Evolutionary conservation across 2,113 vertebrate species (phyloP).

Genomic region (Heliornis fulica): DNA sequence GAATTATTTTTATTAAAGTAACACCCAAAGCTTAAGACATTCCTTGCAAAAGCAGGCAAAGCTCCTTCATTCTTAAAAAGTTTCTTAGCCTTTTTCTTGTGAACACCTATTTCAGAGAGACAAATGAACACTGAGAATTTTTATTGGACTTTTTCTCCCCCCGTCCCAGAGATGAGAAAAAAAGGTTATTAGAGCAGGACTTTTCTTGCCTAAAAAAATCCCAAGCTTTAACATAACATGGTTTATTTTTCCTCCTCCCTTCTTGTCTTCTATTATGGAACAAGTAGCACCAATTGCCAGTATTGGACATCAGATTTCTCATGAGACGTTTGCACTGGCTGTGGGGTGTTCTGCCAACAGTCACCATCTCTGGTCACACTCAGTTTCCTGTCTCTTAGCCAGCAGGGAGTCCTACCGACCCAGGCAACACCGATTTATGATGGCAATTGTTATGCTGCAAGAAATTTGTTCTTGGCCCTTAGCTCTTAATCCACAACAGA

Average conservation of each 20-base stretch:
- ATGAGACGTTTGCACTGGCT: not conserved
- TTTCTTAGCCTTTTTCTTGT: not conserved
- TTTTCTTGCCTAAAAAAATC: not conserved
- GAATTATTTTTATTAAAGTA: slow-evolving; percentile 60
- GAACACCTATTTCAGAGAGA: not conserved
- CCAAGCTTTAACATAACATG: fast-evolving
- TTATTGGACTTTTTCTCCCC: not conserved
- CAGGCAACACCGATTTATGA: not conserved
- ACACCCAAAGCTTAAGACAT: slow-evolving; percentile 51
- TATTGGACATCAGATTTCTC: not conserved
- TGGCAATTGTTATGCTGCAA: not conserved
- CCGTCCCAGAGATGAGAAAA: not conserved
- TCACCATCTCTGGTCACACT: not conserved
- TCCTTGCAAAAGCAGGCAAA: slow-evolving; percentile 26
- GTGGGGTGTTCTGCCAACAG: not conserved
- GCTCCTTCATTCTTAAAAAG: slow-evolving; percentile 35
- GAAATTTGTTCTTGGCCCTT: not conserved
- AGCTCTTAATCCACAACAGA: not conserved
- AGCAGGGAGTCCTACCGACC: fast-evolving
- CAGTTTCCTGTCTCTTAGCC: not conserved
- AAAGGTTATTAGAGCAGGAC: not conserved
- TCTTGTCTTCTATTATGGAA: not conserved
- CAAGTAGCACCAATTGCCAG: not conserved
- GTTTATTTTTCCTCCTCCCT: not conserved
- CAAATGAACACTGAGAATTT: not conserved